Conservation (phyloP, 2,888 invertebrate genomes). For the Athalia rosae region DNA sequence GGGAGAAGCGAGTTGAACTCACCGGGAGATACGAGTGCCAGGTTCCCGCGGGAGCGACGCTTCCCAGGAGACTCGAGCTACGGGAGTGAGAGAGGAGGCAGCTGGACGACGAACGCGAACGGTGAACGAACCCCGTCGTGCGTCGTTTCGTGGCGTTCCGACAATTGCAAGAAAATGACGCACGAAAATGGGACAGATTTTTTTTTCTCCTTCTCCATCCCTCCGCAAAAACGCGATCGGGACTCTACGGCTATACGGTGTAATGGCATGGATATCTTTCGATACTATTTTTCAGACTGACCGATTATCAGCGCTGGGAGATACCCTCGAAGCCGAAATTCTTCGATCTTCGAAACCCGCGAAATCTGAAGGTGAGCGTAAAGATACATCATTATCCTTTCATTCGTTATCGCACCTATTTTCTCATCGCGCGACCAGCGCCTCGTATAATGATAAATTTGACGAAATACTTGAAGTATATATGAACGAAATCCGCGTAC, state of each 20-base stretch:
- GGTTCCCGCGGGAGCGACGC: constrained; percentile 39
- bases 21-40: constrained; percentile 44
- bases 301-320: constrained; percentile 60
- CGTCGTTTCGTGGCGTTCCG: not conserved
- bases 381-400: not conserved
- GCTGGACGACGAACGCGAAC: not conserved
- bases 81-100: no score
- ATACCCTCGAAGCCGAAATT: constrained; percentile 61
- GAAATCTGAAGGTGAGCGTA: constrained; percentile 70
- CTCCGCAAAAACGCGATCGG: not conserved
- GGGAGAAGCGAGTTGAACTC: constrained; percentile 42
- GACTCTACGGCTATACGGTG: no score
- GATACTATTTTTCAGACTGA: constrained; percentile 23
- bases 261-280: no score
- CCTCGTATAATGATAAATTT: not conserved
- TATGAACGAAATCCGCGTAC: no score
- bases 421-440: constrained; percentile 5
- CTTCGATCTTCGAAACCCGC: constrained; percentile 72
- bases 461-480: no score
- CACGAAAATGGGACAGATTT: constrained; percentile 32
- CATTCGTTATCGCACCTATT: not conserved
- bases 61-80: constrained; percentile 30
- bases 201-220: not conserved
- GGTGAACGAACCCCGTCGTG: not conserved
- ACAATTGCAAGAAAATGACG: constrained; percentile 41